Evolutionary conservation across 2,797 vertebrate genomes (phyloP), one percentile per base, ranked within the genome.

Genomic region (Parambassis ranga): DNA sequence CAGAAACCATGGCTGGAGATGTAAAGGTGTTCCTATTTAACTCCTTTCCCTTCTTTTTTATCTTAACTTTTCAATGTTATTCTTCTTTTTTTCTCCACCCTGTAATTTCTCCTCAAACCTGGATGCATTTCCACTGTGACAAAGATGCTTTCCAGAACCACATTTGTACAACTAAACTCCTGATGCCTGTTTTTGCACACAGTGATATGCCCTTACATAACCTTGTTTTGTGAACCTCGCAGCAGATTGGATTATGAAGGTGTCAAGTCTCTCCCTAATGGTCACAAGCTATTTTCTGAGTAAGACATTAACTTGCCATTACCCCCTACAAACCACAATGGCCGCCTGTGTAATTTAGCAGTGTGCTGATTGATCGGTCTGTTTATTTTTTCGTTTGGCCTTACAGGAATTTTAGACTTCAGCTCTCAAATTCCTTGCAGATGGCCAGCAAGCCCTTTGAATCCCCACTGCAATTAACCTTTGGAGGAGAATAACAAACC

Each of bases 391-490:
- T 75, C 39, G 0, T 83, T 84, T 68, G 71, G 71, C 78, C 75
- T 77, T 85, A 86, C 72, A 75, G 65, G 79, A 82, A 85, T 87
- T 77, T 83, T 43, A 79, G 71, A 84, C 84, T 77, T 75, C 30
- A 70, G 46, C 76, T 77, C 81, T 79, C 57, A 85, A 87, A 90
- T 85, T 87, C 85, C 70, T 83, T 81, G 75, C 90, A 91, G 89
- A 90, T 90, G 88, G 84, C 63, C 59, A 44, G 70, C 51, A 46
- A 41, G 65, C 27, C 56, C 70, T 83, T 84, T 86, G 77, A 84
- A 87, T 83, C 59, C 52, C 72, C 59, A 49, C 81, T 79, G 84
- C 84, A 85, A 88, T 91, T 89, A 89, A 91, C 85, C 85, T 91
- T 83, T 76, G 70, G 69, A 65, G 84, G 77, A 72, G 84, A 90